Base-by-base conservation (phyloP, 2,113 vertebrate species). In the Scolopax mira region DNA sequence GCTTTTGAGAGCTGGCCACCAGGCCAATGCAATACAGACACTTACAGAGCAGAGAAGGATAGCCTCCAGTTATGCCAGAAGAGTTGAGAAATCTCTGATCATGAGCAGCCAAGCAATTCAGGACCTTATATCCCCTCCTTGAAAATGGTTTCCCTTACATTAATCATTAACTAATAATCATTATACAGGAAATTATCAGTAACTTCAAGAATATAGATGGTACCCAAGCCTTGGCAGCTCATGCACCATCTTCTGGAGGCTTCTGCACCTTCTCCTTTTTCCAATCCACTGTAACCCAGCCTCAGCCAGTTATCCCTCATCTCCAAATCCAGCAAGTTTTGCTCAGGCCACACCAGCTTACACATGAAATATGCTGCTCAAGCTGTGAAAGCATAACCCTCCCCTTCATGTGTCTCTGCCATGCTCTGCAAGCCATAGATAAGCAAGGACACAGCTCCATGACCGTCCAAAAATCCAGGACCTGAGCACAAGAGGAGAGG, bases 381-480 rank as follows among this genome's bases (percentile, higher is more conserved):
- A 27, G 11, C 12, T 5, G 11, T 16, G 49, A 9, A 27, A 33
- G 21, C 10, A 13, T 8, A 78, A 12, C 35, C 6, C n/a, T 54
- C 2, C 15, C 6, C 6, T 3, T 48, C 22, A 3, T 1, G 13
- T 2, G 31, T 15, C 41, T 30, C 69, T 71, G 30, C 58, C 41
- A 18, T 18, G 2, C 24, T 31, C 18, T 54, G n/a, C 64, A 16
- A n/a, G 46, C 30, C n/a, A 22, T 27, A 51, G 66, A 61, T 8
- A 7, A 72, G 31, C 62, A 85, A 95, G 75, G 89, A 85, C 89
- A 35, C 46, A 51, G 54, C 54, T 16, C 4, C 31, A 2, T 8
- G 44, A 72, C 54, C 37, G 51, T 48, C 16, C 1, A 19, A 54
- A 74, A 44, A 5, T 0, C 0, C 0, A 8, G 37, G 17, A 62